Evolutionary conservation across 2,888 invertebrate genomes (phyloP).

Genomic region (Ennomos erosarius): DNA sequence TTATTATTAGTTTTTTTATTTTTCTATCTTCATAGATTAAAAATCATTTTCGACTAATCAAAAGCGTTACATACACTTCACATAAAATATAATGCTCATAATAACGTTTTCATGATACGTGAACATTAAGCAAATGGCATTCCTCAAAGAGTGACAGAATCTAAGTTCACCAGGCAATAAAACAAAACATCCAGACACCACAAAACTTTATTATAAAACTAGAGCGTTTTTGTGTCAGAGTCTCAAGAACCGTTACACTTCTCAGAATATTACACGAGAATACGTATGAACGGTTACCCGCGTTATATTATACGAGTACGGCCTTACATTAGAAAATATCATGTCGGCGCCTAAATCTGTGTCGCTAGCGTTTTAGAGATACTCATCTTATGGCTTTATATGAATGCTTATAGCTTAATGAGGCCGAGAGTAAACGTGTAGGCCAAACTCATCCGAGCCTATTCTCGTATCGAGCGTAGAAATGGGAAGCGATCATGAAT

Average conservation of each 20-base stretch:
- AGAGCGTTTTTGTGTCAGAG: constrained; percentile 66
- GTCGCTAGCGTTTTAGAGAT: constrained; percentile 67
- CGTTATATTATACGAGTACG: constrained; percentile 46
- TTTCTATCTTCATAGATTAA: not conserved
- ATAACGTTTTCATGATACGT: constrained; percentile 16
- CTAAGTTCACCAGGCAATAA: constrained; percentile 63
- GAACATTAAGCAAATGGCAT: constrained; percentile 24
- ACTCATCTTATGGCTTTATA: constrained; percentile 58
- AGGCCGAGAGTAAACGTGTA: constrained; percentile 50
- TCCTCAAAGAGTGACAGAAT: constrained; percentile 56
- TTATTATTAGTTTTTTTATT: too few relatives aligned
- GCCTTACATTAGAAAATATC: constrained; percentile 69
- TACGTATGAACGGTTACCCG: constrained; percentile 67
- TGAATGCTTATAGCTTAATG: constrained; percentile 60
- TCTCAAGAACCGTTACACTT: constrained; percentile 69
- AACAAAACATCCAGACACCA: constrained; percentile 56
- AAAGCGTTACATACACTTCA: constrained; percentile 15
- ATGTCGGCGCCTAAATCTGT: constrained; percentile 65
- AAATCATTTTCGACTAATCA: constrained; percentile 3
- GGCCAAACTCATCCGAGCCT: constrained; percentile 44
- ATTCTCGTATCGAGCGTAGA: constrained; percentile 40
- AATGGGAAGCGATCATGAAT: constrained; percentile 55
- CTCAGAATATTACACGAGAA: constrained; percentile 66
- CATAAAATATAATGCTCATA: constrained; percentile 8
- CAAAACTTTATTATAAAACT: constrained; percentile 66